Percentiles rank a stretch among this genome's conserved stretches.
Conservation (phyloP, 2,888 invertebrate genomes). For the Ethmia dodecea region DNA sequence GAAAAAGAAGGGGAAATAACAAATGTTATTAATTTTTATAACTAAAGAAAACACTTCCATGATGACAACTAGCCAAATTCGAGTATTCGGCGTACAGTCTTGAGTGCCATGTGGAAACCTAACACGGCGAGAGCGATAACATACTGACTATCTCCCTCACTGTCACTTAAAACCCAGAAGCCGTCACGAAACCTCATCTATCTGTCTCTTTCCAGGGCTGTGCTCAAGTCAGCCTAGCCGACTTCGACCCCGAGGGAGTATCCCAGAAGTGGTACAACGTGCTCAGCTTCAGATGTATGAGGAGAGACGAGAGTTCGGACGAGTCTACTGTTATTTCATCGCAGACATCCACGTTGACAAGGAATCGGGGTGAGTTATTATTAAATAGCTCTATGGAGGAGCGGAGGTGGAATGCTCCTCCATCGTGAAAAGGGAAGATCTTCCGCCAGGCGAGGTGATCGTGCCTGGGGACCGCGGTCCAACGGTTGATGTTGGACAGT, state of each 20-base stretch:
- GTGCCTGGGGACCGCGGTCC: too few relatives aligned
- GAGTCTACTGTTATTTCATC: slow-evolving; percentile 98
- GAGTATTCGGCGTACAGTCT: slow-evolving; percentile 67
- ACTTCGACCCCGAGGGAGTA: slow-evolving; percentile 90
- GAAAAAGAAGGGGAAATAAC: too few relatives aligned
- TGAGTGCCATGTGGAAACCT: slow-evolving; percentile 66
- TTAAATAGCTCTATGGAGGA: background rate
- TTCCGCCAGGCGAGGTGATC: too few relatives aligned
- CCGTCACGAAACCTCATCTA: background rate
- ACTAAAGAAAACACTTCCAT: too few relatives aligned
- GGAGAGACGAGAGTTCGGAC: slow-evolving; percentile 94
- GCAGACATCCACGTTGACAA: slow-evolving; percentile 95
- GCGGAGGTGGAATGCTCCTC: too few relatives aligned
- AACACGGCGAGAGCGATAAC: slow-evolving; percentile 68
- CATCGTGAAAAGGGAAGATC: too few relatives aligned
- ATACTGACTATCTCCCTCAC: slow-evolving; percentile 32
- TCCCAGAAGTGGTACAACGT: slow-evolving; percentile 97
- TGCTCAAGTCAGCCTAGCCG: slow-evolving; percentile 96
- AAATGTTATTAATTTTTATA: too few relatives aligned
- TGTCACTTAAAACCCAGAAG: background rate
- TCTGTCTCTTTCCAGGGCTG: slow-evolving; percentile 85
- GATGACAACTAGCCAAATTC: slow-evolving; percentile 76
- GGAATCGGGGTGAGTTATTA: slow-evolving; percentile 83
- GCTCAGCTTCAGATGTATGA: slow-evolving; percentile 79
- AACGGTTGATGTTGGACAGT: too few relatives aligned